phyloP scores from a whole-genome alignment of 2,797 vertebrate genomes.

The Echiichthys vipera region DNA sequence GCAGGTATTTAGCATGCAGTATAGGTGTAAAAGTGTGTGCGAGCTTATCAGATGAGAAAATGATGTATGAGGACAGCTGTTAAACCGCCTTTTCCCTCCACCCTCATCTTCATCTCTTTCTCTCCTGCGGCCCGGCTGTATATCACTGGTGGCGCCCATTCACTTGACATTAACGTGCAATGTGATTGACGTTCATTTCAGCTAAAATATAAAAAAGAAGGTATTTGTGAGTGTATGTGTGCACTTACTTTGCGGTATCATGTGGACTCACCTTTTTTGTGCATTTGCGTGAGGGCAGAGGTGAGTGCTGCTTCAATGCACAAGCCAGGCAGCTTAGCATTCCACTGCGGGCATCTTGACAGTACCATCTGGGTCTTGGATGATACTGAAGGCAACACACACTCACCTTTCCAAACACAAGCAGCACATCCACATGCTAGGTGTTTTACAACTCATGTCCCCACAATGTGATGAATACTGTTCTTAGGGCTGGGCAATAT shows the following conservation, averaged over 20 bases:
- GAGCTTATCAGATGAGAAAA: constrained; percentile 2
- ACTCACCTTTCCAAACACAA: no score
- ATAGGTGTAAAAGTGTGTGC: not conserved
- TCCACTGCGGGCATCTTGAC: constrained; percentile 38
- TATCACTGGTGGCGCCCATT: constrained; percentile 38
- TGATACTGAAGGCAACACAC: no score
- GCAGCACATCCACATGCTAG: no score
- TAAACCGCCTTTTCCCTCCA: constrained; percentile 15
- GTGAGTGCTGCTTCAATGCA: constrained; percentile 38
- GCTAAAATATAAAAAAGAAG: not conserved
- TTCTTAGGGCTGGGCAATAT: no score
- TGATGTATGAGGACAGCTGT: constrained; percentile 56
- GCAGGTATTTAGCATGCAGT: not conserved
- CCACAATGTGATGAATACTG: no score
- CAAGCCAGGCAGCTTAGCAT: not conserved
- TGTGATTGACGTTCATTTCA: constrained; percentile 53
- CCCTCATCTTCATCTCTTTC: constrained; percentile 16
- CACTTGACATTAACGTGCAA: constrained; percentile 51
- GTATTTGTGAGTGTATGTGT: not conserved
- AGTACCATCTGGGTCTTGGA: constrained; percentile 54
- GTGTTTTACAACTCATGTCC: no score
- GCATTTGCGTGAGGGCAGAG: constrained; percentile 44
- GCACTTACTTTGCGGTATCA: not conserved
- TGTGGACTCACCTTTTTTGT: constrained; percentile 25
- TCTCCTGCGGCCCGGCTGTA: constrained; percentile 26